phyloP scores from a whole-genome alignment of 2,797 vertebrate species.

The Sternotherus odoratus region DNA sequence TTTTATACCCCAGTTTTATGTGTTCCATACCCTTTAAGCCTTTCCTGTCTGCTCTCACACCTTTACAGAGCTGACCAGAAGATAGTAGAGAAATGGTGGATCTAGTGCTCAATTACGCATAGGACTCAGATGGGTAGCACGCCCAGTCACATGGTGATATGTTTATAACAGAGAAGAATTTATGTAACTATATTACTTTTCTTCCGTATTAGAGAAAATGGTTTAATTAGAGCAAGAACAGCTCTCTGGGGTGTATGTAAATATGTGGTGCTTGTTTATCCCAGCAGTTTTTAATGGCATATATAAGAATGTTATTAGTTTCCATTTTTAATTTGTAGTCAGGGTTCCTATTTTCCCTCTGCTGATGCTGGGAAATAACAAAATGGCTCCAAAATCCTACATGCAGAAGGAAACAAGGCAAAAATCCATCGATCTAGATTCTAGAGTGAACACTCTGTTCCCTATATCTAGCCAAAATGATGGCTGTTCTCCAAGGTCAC shows the following conservation, averaged over 20 bases:
- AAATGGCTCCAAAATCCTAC: not conserved
- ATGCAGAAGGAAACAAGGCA: fast-evolving
- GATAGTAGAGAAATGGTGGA: not conserved
- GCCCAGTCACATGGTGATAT: not conserved
- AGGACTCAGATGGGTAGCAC: fast-evolving
- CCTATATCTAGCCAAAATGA: not conserved
- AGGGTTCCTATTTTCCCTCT: not conserved
- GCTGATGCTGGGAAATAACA: not conserved
- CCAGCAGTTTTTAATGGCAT: not conserved
- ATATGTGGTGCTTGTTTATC: not conserved
- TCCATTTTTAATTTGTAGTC: not conserved
- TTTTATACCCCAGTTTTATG: not conserved
- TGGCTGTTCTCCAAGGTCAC: not conserved
- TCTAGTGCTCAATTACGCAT: not conserved
- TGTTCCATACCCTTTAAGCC: not conserved
- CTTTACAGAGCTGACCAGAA: not conserved
- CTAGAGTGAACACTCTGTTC: not conserved
- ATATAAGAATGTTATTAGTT: fast-evolving
- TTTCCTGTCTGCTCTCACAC: fast-evolving
- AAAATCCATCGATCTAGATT: not conserved
- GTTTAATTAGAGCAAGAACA: not conserved
- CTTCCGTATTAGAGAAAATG: not conserved
- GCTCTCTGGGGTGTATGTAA: not conserved
- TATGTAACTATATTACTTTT: not conserved
- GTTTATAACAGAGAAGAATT: not conserved